Evolutionary conservation across 2,113 vertebrate genomes (phyloP).

Genomic region (Lathamus discolor): DNA sequence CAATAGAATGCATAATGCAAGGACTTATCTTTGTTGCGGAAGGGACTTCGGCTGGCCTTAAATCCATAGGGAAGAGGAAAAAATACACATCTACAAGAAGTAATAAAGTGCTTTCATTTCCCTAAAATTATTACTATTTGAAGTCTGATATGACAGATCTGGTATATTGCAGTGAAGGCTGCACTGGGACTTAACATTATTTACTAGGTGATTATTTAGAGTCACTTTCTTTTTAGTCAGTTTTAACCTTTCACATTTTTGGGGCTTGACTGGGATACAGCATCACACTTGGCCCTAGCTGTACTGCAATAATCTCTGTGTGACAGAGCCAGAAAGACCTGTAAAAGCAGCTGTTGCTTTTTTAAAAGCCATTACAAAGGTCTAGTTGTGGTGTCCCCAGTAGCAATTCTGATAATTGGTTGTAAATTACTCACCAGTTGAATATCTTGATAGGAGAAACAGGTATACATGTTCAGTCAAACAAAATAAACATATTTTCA

Average conservation of each 20-base stretch:
- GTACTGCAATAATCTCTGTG: neutral
- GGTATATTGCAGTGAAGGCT: neutral
- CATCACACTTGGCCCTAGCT: neutral
- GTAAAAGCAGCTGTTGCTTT: constrained; percentile 18
- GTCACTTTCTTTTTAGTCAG: neutral
- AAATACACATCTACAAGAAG: neutral
- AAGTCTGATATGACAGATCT: constrained; percentile 10
- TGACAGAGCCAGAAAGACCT: neutral
- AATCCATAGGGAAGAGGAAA: neutral
- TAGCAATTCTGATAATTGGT: constrained; percentile 27
- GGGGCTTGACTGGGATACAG: neutral
- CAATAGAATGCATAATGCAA: neutral
- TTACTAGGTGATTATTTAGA: constrained; percentile 50
- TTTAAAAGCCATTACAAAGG: constrained; percentile 1
- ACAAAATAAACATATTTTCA: neutral
- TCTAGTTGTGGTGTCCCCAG: neutral
- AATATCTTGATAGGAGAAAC: neutral
- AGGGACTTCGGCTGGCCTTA: neutral
- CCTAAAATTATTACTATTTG: constrained; percentile 29
- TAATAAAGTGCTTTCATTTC: constrained; percentile 42
- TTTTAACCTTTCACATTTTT: neutral
- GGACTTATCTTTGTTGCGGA: neutral
- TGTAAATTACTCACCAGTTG: neutral
- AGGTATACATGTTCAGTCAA: neutral
- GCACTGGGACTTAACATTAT: constrained; percentile 33